A percentile compares a stretch with the other conserved stretches of the same genome.
phyloP scores from a whole-genome alignment of 2,797 vertebrate species.

The Pantherophis alleghaniensis region DNA sequence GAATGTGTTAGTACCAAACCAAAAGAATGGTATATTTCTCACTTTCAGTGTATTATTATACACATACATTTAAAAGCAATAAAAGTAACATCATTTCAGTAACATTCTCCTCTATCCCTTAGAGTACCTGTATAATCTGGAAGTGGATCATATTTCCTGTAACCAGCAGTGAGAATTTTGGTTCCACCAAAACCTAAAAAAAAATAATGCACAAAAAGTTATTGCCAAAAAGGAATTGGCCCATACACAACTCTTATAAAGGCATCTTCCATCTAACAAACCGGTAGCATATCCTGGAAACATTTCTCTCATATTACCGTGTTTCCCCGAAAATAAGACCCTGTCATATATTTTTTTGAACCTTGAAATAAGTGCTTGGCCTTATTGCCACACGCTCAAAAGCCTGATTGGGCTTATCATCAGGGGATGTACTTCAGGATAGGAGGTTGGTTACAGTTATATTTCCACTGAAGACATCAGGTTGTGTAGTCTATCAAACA shows the following conservation, averaged over 20 bases:
- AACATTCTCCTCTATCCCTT: no score
- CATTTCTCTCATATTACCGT: not conserved
- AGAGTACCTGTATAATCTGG: conserved; percentile 84
- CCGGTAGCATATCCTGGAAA: not conserved
- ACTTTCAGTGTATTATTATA: not conserved
- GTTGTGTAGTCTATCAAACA: not conserved
- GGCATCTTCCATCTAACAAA: not conserved
- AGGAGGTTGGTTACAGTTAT: not conserved
- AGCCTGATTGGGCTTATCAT: no score
- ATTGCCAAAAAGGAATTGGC: not conserved
- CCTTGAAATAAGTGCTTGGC: no score
- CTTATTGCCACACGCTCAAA: no score
- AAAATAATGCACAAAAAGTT: not conserved
- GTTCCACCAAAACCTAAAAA: conserved; percentile 38
- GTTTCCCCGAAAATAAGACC: no score
- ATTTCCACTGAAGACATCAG: not conserved
- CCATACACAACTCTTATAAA: not conserved
- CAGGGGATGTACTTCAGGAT: no score
- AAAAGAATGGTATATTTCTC: not conserved
- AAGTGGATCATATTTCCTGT: conserved; percentile 77
- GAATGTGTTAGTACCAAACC: not conserved
- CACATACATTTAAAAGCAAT: not conserved
- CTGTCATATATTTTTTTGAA: no score
- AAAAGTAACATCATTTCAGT: not conserved
- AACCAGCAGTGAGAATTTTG: conserved; percentile 69